phyloP scores from a whole-genome alignment of 2,113 vertebrate genomes.

The Barbus barbus region DNA sequence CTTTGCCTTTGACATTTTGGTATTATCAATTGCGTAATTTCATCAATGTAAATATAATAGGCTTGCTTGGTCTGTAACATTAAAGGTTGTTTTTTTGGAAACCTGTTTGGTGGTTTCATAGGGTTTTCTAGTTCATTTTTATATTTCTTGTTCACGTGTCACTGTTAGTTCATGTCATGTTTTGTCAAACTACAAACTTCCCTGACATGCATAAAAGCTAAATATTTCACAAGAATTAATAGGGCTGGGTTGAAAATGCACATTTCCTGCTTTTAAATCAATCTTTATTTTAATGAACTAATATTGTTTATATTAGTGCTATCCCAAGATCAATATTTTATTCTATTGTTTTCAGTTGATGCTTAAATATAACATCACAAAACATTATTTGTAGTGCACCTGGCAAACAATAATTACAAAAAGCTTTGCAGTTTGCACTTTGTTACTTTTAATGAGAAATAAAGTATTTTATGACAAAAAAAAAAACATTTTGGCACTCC shows the following conservation, averaged over 20 bases:
- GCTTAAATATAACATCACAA: neutral
- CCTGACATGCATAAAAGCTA: neutral
- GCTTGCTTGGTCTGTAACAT: constrained; percentile 24
- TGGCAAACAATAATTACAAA: neutral
- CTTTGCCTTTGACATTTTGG: constrained; percentile 43
- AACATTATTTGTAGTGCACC: neutral
- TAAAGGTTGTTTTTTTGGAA: no score
- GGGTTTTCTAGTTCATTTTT: no score
- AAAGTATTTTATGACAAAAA: neutral
- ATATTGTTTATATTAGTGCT: neutral
- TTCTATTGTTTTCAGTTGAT: neutral
- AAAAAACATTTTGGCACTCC: neutral
- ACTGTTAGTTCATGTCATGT: no score
- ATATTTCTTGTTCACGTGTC: no score
- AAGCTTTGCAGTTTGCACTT: no score
- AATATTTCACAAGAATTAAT: neutral
- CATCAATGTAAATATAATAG: constrained; percentile 1
- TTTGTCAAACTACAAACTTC: no score
- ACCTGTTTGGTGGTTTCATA: no score
- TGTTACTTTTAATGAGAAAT: neutral
- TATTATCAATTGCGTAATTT: constrained; percentile 18
- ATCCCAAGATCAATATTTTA: neutral
- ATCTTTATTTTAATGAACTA: neutral
- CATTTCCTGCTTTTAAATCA: neutral
- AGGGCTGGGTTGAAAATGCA: neutral